phyloP scores from a whole-genome alignment of 2,888 invertebrate species.

The Hedychridium roseum region DNA sequence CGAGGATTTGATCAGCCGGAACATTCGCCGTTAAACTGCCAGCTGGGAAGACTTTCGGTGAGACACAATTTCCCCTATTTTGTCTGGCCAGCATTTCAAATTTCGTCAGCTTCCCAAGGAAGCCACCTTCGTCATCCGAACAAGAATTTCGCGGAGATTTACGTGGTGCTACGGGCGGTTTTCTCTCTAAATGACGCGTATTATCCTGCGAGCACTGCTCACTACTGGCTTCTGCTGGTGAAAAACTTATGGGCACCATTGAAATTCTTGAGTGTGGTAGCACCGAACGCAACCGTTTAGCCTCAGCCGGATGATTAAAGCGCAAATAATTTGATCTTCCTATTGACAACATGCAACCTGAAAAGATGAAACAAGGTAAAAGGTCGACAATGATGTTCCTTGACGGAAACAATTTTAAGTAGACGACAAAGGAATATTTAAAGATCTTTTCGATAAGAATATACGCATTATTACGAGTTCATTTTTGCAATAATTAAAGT shows the following conservation, averaged over 20 bases:
- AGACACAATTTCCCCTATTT: conserved; percentile 64
- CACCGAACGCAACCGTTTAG: conserved; percentile 85
- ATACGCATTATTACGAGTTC: too few species aligned
- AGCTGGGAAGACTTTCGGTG: conserved; percentile 84
- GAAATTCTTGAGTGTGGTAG: conserved; percentile 80
- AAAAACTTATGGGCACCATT: conserved; percentile 79
- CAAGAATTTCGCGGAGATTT: conserved; percentile 68
- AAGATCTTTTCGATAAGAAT: too few species aligned
- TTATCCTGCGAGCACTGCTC: conserved; percentile 22
- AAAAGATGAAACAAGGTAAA: too few species aligned
- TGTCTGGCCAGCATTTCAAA: conserved; percentile 80
- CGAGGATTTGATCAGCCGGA: conserved; percentile 82
- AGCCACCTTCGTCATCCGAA: conserved; percentile 69
- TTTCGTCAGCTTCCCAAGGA: conserved; percentile 81
- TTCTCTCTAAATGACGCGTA: conserved; percentile 65
- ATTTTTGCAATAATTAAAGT: too few species aligned
- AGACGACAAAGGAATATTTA: too few species aligned
- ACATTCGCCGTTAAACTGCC: conserved; percentile 82
- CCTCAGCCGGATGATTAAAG: conserved; percentile 92
- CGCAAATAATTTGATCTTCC: conserved; percentile 91
- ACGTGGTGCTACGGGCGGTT: conserved; percentile 73
- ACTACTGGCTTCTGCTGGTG: conserved; percentile 34
- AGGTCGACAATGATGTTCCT: too few species aligned
- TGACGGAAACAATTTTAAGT: too few species aligned
- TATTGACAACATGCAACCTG: conserved; percentile 90